Evolutionary conservation across 2,888 invertebrate genomes (phyloP).

Genomic region (Erannis defoliaria): DNA sequence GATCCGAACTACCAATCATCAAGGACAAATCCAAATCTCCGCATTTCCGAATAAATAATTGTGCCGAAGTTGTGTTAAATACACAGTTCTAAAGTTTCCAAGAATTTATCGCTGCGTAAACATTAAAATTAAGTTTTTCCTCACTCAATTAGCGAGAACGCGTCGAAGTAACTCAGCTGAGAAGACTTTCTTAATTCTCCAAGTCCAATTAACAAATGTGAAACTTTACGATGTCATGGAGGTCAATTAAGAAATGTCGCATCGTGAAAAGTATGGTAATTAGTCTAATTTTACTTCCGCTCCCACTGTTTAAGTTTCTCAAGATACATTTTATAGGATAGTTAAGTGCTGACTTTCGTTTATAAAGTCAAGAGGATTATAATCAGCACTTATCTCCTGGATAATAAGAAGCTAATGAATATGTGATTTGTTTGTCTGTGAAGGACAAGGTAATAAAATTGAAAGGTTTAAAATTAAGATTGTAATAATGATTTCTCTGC

Average conservation of each 20-base stretch:
- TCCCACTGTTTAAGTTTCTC: conserved; percentile 25
- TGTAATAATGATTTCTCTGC: too few relatives aligned
- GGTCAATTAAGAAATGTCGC: conserved; percentile 68
- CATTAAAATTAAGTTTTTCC: conserved; percentile 44
- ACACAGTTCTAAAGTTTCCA: conserved; percentile 17
- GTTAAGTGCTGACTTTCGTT: not conserved
- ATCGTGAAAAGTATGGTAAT: conserved; percentile 59
- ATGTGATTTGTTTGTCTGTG: too few relatives aligned
- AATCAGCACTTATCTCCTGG: too few relatives aligned
- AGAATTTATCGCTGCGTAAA: conserved; percentile 35
- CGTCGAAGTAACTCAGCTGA: conserved; percentile 45
- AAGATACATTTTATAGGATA: conserved; percentile 4
- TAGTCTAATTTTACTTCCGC: conserved; percentile 61
- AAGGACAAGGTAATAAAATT: too few relatives aligned
- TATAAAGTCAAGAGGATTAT: too few relatives aligned
- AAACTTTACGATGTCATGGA: conserved; percentile 63
- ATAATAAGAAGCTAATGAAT: too few relatives aligned
- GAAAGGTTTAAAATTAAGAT: too few relatives aligned
- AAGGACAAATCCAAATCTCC: conserved; percentile 21
- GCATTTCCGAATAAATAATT: conserved; percentile 14
- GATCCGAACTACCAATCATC: conserved; percentile 10
- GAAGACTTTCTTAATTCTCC: conserved; percentile 57
- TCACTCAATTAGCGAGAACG: conserved; percentile 45
- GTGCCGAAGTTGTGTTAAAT: conserved; percentile 16
- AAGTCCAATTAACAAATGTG: conserved; percentile 70